Evolutionary conservation across 2,888 invertebrate species (phyloP).

Genomic region (Eupithecia subumbrata): DNA sequence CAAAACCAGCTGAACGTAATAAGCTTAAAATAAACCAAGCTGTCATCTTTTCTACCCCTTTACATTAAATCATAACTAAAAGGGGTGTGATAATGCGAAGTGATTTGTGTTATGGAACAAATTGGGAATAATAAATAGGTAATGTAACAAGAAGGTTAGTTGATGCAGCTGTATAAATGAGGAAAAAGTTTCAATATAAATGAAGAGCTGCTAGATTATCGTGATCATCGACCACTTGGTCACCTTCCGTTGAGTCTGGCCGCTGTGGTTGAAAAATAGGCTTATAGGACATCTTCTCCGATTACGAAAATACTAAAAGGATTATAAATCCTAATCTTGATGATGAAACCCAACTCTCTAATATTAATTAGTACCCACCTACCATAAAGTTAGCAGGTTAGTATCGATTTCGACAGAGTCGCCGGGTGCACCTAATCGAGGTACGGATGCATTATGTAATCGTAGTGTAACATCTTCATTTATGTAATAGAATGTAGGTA

Average conservation of each 20-base stretch:
- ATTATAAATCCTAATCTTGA: neutral
- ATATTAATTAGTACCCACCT: neutral
- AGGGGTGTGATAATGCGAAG: constrained; percentile 36
- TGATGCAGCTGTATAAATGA: constrained; percentile 7
- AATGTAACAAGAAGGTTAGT: neutral
- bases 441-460: neutral
- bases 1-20: constrained; percentile 20
- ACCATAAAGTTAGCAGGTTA: neutral
- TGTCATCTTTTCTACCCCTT: constrained; percentile 21
- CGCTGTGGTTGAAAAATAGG: too few species aligned
- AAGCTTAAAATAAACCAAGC: constrained; percentile 25
- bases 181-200: neutral
- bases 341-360: neutral
- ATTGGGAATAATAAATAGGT: constrained; percentile 35
- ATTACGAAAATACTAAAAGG: neutral
- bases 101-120: constrained; percentile 40
- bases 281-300: too few species aligned
- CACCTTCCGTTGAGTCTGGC: too few species aligned
- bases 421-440: neutral
- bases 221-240: too few species aligned
- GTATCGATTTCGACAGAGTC: neutral
- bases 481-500: neutral
- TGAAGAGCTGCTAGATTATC: too few species aligned
- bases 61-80: constrained; percentile 39
- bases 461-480: neutral